A percentile compares a stretch with the other conserved stretches of the same genome.
These are phyloP conservation scores for Yponomeuta sedellus DNA, from an alignment of 2,888 invertebrate species.

Conservation along the genomic window DNA sequence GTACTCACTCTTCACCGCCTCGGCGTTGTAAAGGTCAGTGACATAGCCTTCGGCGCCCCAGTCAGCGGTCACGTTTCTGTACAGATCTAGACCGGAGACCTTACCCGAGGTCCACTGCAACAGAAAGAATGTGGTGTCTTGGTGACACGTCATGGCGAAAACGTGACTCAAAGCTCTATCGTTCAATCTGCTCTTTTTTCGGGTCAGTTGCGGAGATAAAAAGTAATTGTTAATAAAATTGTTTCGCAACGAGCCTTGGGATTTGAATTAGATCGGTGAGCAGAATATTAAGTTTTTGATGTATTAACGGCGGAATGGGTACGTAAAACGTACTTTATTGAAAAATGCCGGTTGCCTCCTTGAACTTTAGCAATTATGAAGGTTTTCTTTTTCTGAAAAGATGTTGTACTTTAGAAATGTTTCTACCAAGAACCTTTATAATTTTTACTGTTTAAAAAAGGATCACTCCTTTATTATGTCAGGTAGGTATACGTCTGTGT, in stretches of 20 bases:
- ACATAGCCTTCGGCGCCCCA: slow-evolving; percentile 80
- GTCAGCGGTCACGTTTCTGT: slow-evolving; percentile 65
- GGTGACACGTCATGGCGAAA: neutral
- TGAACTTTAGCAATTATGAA: too few relatives aligned
- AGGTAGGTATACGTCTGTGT: too few relatives aligned
- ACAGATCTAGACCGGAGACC: slow-evolving; percentile 70
- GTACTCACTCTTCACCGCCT: slow-evolving; percentile 72
- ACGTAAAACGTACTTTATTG: too few relatives aligned
- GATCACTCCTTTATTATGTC: too few relatives aligned
- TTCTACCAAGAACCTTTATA: too few relatives aligned
- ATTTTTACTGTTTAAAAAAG: too few relatives aligned
- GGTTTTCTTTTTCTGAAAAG: too few relatives aligned
- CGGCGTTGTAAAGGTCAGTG: slow-evolving; percentile 82
- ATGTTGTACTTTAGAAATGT: too few relatives aligned
- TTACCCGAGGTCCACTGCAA: slow-evolving; percentile 41
- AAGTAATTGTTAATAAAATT: neutral
- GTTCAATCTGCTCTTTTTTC: neutral
- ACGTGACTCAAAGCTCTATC: neutral
- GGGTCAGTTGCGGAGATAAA: neutral
- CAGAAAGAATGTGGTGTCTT: neutral
- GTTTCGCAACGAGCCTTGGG: neutral
- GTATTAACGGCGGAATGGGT: too few relatives aligned
- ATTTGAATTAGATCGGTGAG: too few relatives aligned
- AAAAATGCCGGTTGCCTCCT: too few relatives aligned
- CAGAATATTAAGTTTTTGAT: too few relatives aligned